These are phyloP conservation scores for Eriocheir sinensis DNA, from an alignment of 1,140 invertebrate genomes.

Conservation along the genomic window DNA sequence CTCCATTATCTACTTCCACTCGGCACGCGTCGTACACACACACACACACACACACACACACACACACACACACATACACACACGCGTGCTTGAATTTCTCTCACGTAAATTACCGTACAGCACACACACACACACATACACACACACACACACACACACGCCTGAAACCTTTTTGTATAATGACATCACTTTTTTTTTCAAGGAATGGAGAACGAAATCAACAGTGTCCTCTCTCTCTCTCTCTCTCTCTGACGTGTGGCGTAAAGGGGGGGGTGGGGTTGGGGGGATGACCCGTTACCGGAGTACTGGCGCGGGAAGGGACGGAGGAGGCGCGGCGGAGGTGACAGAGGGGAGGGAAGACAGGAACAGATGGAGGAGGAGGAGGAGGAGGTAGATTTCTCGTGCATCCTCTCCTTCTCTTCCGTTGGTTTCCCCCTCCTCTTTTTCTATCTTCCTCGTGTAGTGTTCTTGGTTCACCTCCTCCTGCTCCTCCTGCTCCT, in stretches of 20 bases:
- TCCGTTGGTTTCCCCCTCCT: no score
- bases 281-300: background rate
- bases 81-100: background rate
- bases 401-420: no score
- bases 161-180: background rate
- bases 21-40: no score
- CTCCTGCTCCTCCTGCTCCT: no score
- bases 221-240: background rate
- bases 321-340: background rate
- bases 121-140: background rate
- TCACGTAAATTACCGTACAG: background rate
- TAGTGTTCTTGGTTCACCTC: no score
- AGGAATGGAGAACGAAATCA: background rate
- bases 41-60: no score
- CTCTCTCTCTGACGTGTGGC: background rate
- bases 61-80: no score
- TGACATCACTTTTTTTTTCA: background rate
- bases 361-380: background rate
- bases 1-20: no score
- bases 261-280: background rate
- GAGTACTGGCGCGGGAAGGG: background rate
- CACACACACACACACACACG: background rate
- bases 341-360: background rate
- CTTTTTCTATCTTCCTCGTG: no score
- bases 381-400: background rate